Base-by-base conservation (phyloP, 2,797 vertebrate genomes). In the Knipowitschia caucasica region DNA sequence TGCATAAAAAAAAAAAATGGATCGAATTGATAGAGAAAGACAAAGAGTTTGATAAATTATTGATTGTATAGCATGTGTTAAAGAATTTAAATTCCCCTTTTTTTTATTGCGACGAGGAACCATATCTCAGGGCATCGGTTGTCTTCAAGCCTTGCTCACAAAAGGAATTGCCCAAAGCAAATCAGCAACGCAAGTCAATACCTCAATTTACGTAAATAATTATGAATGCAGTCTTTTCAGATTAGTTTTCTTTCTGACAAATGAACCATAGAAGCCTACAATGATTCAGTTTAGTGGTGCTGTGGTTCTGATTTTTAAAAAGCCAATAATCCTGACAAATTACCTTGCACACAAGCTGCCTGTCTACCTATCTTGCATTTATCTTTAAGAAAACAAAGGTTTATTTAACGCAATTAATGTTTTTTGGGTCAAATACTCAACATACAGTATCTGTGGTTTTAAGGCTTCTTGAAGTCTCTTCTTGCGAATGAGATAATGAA, bases 161-260 rank as follows among this genome's bases (percentile, higher is more conserved):
- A n/a, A 27, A 51, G n/a, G 53, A 64, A 54, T 65, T 67, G 63
- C 46, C 44, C 33, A 0, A 36, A 56, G 53, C 50, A 74, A 72
- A 73, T 79, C 67, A 66, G 67, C 60, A 58, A 58, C 44, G 34
- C 9, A 55, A 53, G 53, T 80, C 67, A 75, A 69, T 81, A 65
- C 46, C 68, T 70, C 68, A 70, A 64, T 71, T 67, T 68, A 77
- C 82, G 75, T 78, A 71, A 64, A 77, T 77, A n/a, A 79, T 75
- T 77, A 74, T 50, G 33, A 47, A 50, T 61, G 56, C 56, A 23
- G 7, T 55, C 57, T 71, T 77, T 71, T 50, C 30, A 33, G 33
- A 34, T 50, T 34, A 18, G 33, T 50, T 33, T 17, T 49, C 34
- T 77, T 59, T 67, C 44, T 58, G 55, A 63, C 57, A 65, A 67